These are phyloP conservation scores for Caenorhabditis sp. DNA, from an alignment of 2,888 invertebrate species.

Conservation along the genomic window DNA sequence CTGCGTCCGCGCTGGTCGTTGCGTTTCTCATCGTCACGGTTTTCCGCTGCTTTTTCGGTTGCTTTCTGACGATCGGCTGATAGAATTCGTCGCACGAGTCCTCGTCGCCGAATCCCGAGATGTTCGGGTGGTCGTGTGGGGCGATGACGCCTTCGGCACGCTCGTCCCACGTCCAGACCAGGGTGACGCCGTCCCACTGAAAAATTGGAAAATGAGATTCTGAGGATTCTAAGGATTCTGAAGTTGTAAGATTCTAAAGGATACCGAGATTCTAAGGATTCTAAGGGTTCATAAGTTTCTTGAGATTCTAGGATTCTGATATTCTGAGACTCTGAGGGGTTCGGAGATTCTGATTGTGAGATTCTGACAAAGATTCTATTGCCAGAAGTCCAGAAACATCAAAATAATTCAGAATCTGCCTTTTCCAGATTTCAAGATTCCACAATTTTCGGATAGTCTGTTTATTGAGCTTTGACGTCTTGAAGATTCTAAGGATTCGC, in stretches of 20 bases:
- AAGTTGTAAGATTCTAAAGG: background rate
- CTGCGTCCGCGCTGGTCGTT: background rate
- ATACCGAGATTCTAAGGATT: background rate
- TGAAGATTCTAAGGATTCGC: background rate
- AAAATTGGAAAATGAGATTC: background rate
- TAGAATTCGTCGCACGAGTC: conserved; percentile 70
- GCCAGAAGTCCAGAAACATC: too few relatives aligned
- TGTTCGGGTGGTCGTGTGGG: conserved; percentile 51
- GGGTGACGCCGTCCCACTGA: conserved; percentile 79
- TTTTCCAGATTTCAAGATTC: too few relatives aligned
- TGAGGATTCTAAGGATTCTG: background rate
- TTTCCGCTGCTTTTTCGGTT: conserved; percentile 18
- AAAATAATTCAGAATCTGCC: too few relatives aligned
- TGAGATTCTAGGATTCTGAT: too few relatives aligned
- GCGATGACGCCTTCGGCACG: conserved; percentile 55
- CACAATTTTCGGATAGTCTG: too few relatives aligned
- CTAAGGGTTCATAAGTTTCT: background rate
- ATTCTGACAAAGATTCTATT: too few relatives aligned
- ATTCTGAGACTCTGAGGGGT: too few relatives aligned
- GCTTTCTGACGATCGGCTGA: conserved; percentile 36
- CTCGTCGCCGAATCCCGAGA: conserved; percentile 62
- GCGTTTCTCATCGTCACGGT: background rate
- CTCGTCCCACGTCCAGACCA: conserved; percentile 77
- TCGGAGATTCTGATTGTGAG: too few relatives aligned
- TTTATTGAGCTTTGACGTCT: too few relatives aligned